Percentiles rank a stretch among this genome's conserved stretches.
phyloP scores from a whole-genome alignment of 2,888 invertebrate species.

The Andrena praecox region DNA sequence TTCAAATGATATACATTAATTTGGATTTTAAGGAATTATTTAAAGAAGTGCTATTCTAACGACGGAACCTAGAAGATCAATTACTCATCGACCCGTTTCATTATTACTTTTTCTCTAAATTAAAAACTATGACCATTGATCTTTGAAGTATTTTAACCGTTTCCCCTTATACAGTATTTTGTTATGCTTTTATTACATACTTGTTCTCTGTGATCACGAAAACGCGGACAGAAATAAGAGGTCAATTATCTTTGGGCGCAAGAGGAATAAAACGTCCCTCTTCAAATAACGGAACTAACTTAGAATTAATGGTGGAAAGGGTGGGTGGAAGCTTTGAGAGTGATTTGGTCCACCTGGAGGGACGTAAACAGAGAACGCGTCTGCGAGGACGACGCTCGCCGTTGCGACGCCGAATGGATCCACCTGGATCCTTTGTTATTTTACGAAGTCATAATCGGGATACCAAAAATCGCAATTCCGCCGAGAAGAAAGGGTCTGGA shows the following conservation, averaged over 20 bases:
- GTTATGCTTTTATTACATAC: constrained; percentile 22
- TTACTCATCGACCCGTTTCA: too few relatives aligned
- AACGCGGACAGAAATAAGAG: neutral
- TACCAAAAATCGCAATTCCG: constrained; percentile 43
- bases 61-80: too few relatives aligned
- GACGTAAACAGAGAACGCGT: constrained; percentile 78
- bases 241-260: constrained; percentile 27
- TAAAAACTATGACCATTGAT: neutral
- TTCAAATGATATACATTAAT: too few relatives aligned
- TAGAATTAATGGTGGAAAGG: constrained; percentile 74
- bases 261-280: constrained; percentile 54
- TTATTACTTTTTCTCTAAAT: too few relatives aligned
- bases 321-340: constrained; percentile 62
- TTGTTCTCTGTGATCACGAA: neutral
- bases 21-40: too few relatives aligned
- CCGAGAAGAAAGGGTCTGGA: neutral
- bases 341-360: constrained; percentile 81
- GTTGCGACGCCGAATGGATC: constrained; percentile 77
- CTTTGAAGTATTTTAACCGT: neutral
- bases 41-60: too few relatives aligned
- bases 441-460: constrained; percentile 53
- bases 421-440: constrained; percentile 75
- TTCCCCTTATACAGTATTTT: neutral
- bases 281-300: constrained; percentile 72
- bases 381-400: constrained; percentile 71